A percentile compares a stretch with the other conserved stretches of the same genome.
These are phyloP conservation scores for Nothocercus nigrocapillus DNA, from an alignment of 2,113 vertebrate species.

Conservation along the genomic window DNA sequence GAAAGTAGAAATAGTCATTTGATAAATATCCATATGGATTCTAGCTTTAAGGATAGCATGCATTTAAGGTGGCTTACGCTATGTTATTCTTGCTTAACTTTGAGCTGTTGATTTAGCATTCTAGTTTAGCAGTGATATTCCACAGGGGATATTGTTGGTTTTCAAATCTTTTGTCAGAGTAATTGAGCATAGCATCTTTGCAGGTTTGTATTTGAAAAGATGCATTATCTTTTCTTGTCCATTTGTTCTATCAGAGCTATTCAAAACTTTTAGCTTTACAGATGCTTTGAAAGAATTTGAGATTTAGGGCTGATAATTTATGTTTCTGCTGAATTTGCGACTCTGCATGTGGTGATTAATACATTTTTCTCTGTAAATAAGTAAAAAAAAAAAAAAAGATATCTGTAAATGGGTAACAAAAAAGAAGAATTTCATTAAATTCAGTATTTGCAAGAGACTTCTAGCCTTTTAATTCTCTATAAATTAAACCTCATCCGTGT, in stretches of 20 bases:
- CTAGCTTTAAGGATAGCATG: slow-evolving; percentile 4
- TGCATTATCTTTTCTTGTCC: slow-evolving; percentile 70
- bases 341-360: slow-evolving; percentile 74
- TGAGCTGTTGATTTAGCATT: slow-evolving; percentile 76
- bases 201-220: slow-evolving; percentile 79
- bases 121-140: slow-evolving; percentile 73
- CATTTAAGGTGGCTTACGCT: slow-evolving; percentile 53
- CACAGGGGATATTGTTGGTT: slow-evolving; percentile 69
- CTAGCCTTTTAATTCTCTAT: slow-evolving; percentile 39
- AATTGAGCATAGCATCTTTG: slow-evolving; percentile 81
- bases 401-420: slow-evolving; percentile 72
- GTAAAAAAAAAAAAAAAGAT: slow-evolving; percentile 36
- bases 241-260: slow-evolving; percentile 71
- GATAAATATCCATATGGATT: slow-evolving; percentile 35
- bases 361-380: slow-evolving; percentile 77
- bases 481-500: slow-evolving; percentile 24
- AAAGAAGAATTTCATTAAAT: slow-evolving; percentile 71
- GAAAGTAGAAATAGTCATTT: neutral
- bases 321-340: slow-evolving; percentile 77
- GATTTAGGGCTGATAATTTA: slow-evolving; percentile 77
- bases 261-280: slow-evolving; percentile 66
- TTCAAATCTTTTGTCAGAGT: slow-evolving; percentile 82
- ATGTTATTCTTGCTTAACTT: slow-evolving; percentile 74
- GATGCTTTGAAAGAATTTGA: slow-evolving; percentile 67
- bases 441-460: slow-evolving; percentile 45